Percentiles rank a stretch among this genome's conserved stretches.
phyloP scores from a whole-genome alignment of 2,113 vertebrate genomes.

The Emydocephalus ijimae region DNA sequence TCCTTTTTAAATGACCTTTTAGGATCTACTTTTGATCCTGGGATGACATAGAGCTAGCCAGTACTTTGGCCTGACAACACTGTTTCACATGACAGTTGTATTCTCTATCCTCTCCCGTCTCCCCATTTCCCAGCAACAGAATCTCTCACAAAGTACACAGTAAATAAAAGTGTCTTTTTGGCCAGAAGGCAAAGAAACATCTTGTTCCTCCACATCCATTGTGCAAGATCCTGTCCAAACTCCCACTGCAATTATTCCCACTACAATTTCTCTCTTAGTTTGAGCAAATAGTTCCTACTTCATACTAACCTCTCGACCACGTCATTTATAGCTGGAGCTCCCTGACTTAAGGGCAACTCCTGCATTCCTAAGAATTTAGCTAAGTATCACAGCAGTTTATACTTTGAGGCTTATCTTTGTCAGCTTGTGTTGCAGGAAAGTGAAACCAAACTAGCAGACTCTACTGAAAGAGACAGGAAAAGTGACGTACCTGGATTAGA shows the following conservation, averaged over 20 bases:
- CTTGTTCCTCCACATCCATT: not conserved
- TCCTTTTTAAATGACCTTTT: not conserved
- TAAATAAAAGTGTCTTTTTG: not conserved
- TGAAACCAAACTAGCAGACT: not conserved
- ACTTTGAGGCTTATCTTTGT: not conserved
- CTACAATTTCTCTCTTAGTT: not conserved
- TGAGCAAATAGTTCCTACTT: not conserved
- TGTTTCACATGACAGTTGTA: not conserved
- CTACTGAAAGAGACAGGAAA: not conserved
- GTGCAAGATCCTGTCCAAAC: not conserved
- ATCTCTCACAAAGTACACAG: not conserved
- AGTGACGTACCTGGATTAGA: not conserved
- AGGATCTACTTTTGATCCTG: not conserved
- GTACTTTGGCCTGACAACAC: not conserved
- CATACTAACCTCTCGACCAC: too few species aligned
- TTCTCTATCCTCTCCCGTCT: not conserved
- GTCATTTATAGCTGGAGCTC: not conserved
- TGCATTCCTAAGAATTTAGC: not conserved
- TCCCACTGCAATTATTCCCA: not conserved
- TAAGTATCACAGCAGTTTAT: too few species aligned
- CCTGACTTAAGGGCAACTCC: not conserved
- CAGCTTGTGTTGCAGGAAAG: conserved; percentile 6
- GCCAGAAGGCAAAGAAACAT: too few species aligned
- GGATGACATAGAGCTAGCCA: not conserved
- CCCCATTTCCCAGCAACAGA: not conserved